These are phyloP conservation scores for Tragelaphus strepsiceros DNA, from an alignment of 2,113 vertebrate species.

Conservation along the genomic window DNA sequence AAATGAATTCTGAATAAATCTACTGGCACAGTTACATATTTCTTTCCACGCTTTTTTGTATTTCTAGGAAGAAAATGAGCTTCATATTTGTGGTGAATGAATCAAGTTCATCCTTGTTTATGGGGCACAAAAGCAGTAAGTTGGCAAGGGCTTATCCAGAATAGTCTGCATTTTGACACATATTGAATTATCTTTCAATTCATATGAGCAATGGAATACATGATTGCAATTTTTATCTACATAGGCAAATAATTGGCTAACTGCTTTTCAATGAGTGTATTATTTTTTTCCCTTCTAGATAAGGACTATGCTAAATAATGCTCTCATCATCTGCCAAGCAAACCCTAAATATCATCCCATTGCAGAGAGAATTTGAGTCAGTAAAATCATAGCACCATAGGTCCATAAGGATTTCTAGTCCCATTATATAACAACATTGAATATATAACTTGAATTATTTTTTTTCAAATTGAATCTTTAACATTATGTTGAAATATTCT, in stretches of 20 bases:
- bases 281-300: background rate
- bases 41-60: background rate
- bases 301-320: background rate
- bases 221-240: background rate
- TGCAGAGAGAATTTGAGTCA: background rate
- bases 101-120: background rate
- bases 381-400: background rate
- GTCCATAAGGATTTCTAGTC: background rate
- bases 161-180: background rate
- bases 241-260: background rate
- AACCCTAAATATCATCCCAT: background rate
- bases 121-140: background rate
- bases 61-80: background rate
- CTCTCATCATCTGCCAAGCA: background rate
- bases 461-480: background rate
- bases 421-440: background rate
- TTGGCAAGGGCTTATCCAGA: background rate
- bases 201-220: background rate
- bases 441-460: background rate
- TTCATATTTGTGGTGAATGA: background rate
- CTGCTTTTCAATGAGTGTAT: background rate
- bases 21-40: background rate
- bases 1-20: background rate
- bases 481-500: background rate
- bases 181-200: background rate